Evolutionary conservation across 2,797 vertebrate genomes (phyloP).

Genomic region (Sitta carolinensis): DNA sequence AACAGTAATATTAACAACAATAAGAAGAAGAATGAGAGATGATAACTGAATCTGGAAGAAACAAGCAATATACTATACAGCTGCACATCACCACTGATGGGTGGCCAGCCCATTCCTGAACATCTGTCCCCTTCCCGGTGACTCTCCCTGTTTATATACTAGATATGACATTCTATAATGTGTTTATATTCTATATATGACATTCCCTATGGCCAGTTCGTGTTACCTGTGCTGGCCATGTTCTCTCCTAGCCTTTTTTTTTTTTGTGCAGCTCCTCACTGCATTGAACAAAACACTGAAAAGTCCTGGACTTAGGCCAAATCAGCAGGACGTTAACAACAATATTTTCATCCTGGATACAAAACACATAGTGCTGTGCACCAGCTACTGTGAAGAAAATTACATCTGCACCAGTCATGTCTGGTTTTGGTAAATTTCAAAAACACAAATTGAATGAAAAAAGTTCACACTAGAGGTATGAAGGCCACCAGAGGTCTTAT

Average conservation of each 20-base stretch:
- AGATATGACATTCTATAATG: too few relatives aligned
- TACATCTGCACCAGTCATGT: background rate
- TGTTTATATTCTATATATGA: background rate
- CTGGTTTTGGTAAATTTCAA: background rate
- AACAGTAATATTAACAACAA: background rate
- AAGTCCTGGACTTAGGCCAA: background rate
- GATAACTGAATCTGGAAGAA: background rate
- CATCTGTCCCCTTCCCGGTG: background rate
- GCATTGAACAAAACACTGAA: background rate
- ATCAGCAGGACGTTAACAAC: background rate
- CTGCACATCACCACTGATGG: fast-evolving
- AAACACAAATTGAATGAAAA: background rate
- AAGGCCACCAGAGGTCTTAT: background rate
- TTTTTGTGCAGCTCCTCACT: background rate
- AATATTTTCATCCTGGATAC: background rate
- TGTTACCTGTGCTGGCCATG: background rate
- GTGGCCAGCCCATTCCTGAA: background rate
- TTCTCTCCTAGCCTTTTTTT: background rate
- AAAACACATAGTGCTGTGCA: background rate
- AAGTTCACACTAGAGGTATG: background rate
- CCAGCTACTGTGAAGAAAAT: background rate
- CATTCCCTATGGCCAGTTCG: fast-evolving
- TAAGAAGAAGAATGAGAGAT: background rate
- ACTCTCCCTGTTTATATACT: background rate
- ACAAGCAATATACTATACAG: background rate